Conservation (phyloP, 2,797 vertebrate genomes). For the Benthosema pterotum region DNA sequence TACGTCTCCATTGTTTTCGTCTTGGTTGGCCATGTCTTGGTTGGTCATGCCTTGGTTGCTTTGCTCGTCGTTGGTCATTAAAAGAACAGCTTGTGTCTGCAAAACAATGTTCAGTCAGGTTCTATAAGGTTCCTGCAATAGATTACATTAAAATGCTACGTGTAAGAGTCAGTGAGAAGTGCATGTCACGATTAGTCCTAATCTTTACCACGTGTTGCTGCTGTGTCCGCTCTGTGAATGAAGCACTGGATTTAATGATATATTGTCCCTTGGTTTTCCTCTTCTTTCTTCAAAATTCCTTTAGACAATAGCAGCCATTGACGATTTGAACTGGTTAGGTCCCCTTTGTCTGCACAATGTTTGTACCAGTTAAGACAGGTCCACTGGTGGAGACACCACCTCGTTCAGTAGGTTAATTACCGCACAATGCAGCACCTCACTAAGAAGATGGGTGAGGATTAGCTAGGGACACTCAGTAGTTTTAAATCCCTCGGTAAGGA, state of each 20-base stretch:
- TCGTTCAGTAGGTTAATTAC: slow-evolving; percentile 37
- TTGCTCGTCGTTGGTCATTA: not conserved
- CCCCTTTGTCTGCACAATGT: slow-evolving; percentile 20
- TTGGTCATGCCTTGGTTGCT: slow-evolving; percentile 59
- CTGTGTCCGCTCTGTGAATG: slow-evolving; percentile 11
- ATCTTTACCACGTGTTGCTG: not conserved
- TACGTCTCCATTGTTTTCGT: slow-evolving; percentile 36
- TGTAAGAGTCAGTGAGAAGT: not conserved
- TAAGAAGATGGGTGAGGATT: slow-evolving; percentile 73
- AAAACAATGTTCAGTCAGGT: slow-evolving; percentile 13
- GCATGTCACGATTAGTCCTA: not conserved
- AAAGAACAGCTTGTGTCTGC: not conserved
- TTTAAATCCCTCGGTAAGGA: slow-evolving; percentile 71
- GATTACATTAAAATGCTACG: not conserved
- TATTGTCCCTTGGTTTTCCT: not conserved
- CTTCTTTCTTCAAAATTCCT: not conserved
- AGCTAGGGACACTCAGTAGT: slow-evolving; percentile 76
- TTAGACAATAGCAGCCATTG: not conserved
- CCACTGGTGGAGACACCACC: slow-evolving; percentile 1
- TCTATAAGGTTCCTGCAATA: slow-evolving; percentile 7
- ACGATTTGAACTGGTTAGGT: slow-evolving; percentile 12
- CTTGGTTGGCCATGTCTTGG: slow-evolving; percentile 16
- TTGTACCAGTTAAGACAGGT: slow-evolving; percentile 8
- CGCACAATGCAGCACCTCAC: slow-evolving; percentile 39
- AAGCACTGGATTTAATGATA: not conserved